Evolutionary conservation across 1,140 invertebrate species (phyloP).

Genomic region (Tetramorium simillimum): DNA sequence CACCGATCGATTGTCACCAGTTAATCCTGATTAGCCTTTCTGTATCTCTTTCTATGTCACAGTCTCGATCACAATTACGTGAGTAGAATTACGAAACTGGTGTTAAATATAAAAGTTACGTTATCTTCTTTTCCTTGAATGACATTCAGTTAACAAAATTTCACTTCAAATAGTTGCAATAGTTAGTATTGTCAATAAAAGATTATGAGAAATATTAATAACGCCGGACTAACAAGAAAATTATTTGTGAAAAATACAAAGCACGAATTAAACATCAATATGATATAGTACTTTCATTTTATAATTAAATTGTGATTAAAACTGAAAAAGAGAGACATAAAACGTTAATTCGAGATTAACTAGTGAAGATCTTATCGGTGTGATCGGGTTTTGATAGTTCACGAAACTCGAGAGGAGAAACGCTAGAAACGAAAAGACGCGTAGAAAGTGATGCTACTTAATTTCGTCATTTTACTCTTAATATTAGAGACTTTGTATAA

Average conservation of each 20-base stretch:
- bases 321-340: background rate
- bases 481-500: conserved; percentile 23
- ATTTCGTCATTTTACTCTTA: conserved; percentile 27
- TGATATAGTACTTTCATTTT: background rate
- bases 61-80: background rate
- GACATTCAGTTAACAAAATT: background rate
- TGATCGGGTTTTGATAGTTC: background rate
- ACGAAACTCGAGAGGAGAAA: background rate
- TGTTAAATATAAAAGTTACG: background rate
- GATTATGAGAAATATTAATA: background rate
- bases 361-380: background rate
- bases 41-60: background rate
- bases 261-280: background rate
- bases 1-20: conserved; percentile 8
- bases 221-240: background rate
- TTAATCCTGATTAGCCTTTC: conserved; percentile 19
- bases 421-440: background rate
- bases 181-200: background rate
- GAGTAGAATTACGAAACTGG: background rate
- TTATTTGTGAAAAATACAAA: background rate
- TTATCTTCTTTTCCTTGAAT: background rate
- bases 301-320: background rate
- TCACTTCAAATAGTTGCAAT: background rate
- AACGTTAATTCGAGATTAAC: background rate
- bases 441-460: background rate